Evolutionary conservation across 2,888 invertebrate species (phyloP).

Genomic region (Latrodectus elegans): DNA sequence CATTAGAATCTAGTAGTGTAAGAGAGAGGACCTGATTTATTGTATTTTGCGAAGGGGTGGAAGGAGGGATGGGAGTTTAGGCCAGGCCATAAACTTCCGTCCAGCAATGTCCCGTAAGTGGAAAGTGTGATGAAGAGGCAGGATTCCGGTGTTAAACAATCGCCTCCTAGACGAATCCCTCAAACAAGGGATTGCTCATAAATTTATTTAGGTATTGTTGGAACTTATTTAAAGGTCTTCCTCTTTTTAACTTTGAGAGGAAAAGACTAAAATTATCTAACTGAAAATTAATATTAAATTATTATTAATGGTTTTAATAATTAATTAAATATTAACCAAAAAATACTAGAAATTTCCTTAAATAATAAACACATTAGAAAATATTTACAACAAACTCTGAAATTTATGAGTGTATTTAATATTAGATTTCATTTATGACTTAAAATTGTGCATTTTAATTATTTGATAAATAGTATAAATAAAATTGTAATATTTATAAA

Average conservation of each 20-base stretch:
- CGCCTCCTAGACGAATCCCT: conserved; percentile 37
- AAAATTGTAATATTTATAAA: too few relatives aligned
- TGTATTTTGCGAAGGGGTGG: conserved; percentile 45
- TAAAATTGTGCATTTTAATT: too few relatives aligned
- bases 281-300: too few relatives aligned
- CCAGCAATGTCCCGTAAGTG: conserved; percentile 63
- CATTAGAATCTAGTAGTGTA: conserved; percentile 31
- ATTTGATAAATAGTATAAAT: too few relatives aligned
- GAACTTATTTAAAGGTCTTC: neutral
- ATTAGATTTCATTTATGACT: too few relatives aligned
- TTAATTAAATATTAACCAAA: too few relatives aligned
- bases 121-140: conserved; percentile 62
- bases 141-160: conserved; percentile 65
- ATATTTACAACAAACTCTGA: too few relatives aligned
- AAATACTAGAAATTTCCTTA: too few relatives aligned
- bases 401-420: too few relatives aligned
- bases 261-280: too few relatives aligned
- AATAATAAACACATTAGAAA: too few relatives aligned
- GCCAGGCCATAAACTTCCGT: conserved; percentile 66
- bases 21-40: conserved; percentile 50
- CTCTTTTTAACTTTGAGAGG: neutral
- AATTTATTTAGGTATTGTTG: neutral
- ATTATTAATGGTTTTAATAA: too few relatives aligned
- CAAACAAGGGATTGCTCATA: conserved; percentile 15
- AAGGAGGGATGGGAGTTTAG: conserved; percentile 34